phyloP scores from a whole-genome alignment of 2,797 vertebrate species.

The Hapalemur alaotrensis region DNA sequence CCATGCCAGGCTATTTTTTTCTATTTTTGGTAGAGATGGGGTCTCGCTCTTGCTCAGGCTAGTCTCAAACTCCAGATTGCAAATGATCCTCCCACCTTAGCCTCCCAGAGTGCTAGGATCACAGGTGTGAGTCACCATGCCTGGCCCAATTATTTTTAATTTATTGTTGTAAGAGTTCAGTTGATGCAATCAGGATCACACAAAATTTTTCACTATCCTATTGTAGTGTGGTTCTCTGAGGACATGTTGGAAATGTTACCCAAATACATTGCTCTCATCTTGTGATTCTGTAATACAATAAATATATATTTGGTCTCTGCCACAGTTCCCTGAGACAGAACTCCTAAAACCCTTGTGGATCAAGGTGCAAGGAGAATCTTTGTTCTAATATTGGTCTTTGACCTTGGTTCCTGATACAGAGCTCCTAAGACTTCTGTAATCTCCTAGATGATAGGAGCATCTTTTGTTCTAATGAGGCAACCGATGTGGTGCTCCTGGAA shows the following conservation, averaged over 20 bases:
- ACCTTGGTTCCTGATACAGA: neutral
- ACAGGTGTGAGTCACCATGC: neutral
- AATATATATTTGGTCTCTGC: neutral
- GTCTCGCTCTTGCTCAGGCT: neutral
- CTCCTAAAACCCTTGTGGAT: neutral
- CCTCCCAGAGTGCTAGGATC: neutral
- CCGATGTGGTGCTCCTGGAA: neutral
- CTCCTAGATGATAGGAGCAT: neutral
- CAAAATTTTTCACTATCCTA: neutral
- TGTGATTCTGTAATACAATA: neutral
- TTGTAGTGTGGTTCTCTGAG: neutral
- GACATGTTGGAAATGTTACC: neutral
- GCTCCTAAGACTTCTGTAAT: neutral
- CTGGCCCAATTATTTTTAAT: neutral
- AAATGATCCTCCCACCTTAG: neutral
- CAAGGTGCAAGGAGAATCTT: neutral
- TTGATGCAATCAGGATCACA: neutral
- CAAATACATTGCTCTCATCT: neutral
- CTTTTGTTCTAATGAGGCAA: neutral
- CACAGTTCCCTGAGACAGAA: neutral
- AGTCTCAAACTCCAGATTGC: neutral
- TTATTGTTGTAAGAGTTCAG: neutral
- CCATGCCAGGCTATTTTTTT: neutral
- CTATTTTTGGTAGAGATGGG: neutral
- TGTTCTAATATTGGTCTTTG: neutral